Conservation (phyloP, 2,888 invertebrate genomes). For the Elaeidobius kamerunicus region DNA sequence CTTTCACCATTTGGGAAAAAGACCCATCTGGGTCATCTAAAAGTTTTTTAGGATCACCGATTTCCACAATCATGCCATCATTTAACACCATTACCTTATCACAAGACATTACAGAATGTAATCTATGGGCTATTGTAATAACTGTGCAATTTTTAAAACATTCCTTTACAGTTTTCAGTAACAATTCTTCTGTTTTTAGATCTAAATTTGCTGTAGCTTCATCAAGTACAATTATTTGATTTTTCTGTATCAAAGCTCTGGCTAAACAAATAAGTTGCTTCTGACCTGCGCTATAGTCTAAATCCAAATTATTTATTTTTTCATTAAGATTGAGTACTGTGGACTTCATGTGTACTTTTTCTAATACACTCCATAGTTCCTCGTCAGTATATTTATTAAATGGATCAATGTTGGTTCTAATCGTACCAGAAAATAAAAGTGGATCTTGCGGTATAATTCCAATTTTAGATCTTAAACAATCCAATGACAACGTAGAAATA, state of each 20-base stretch:
- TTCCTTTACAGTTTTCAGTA: constrained; percentile 69
- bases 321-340: constrained; percentile 59
- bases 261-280: constrained; percentile 67
- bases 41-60: constrained; percentile 69
- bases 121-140: constrained; percentile 56
- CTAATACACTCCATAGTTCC: constrained; percentile 76
- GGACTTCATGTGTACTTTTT: constrained; percentile 76
- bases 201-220: constrained; percentile 84
- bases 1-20: constrained; percentile 56
- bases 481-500: constrained; percentile 65
- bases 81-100: constrained; percentile 78
- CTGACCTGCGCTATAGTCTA: constrained; percentile 51
- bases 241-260: constrained; percentile 54
- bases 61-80: constrained; percentile 70
- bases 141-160: constrained; percentile 76
- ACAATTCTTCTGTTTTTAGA: constrained; percentile 69
- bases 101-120: constrained; percentile 82
- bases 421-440: constrained; percentile 79
- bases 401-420: constrained; percentile 87
- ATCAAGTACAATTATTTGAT: constrained; percentile 48
- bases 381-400: constrained; percentile 77
- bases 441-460: constrained; percentile 86
- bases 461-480: constrained; percentile 69
- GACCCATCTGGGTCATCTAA: constrained; percentile 47
- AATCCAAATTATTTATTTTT: constrained; percentile 67